Evolutionary conservation across 2,113 vertebrate species (phyloP), one percentile per base, ranked within the genome.

Genomic region (Spermophilus dauricus): DNA sequence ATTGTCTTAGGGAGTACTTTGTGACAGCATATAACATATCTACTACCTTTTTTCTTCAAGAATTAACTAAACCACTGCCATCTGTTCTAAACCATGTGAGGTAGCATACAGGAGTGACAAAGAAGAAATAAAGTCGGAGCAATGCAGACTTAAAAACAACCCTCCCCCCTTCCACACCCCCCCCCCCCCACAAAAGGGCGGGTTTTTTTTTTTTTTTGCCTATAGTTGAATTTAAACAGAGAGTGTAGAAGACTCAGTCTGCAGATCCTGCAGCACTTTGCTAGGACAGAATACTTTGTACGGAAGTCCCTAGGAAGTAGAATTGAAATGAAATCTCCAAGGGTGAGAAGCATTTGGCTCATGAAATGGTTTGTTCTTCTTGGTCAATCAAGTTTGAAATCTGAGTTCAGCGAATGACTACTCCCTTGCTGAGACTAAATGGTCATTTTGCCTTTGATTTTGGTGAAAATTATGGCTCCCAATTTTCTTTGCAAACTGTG

Each of bases 391-490:
- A 75, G 76, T 89, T 89, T 32, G 39, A 84, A 96, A 89, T 88
- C 53, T 67, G 72, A 80, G 13, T 73, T 94, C 65, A 81, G 92
- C 78, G 37, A 61, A 22, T 65, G 45, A 92, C 34, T 24, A 93
- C 51, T 83, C 67, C 20, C 42, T 94, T 93, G 78, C 69, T 95
- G 77, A 95, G 72, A 89, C 28, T 86, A 75, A 94, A 48, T 81
- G 45, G 30, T 92, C 69, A 75, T 95, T 92, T 96, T 96, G n/a
- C 63, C 89, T 30, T 88, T 39, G 26, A 84, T 91, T 97, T 93
- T 95, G 63, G 67, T 94, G 85, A 93, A 88, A 96, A 76, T 84
- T 22, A 76, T 80, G 75, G 34, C 63, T 93, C 34, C 58, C 22
- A n/a, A 39, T 91, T 95, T 95, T 86, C 70, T 63, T 70, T 53